Evolutionary conservation across 2,113 vertebrate genomes (phyloP).

Genomic region (Trogon surrucura): DNA sequence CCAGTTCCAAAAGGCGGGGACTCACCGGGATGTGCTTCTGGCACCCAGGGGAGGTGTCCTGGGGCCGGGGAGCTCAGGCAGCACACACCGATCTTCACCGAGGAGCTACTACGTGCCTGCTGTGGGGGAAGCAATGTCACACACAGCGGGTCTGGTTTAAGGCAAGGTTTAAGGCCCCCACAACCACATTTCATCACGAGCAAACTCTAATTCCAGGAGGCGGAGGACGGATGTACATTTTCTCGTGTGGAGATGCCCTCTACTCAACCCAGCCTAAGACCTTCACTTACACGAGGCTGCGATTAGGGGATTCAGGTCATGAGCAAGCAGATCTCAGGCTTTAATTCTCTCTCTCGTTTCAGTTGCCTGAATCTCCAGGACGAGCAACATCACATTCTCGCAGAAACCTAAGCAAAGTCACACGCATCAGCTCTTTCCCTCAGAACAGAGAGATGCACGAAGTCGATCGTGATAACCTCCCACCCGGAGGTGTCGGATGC

Average conservation of each 20-base stretch:
- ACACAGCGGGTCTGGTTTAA: not conserved
- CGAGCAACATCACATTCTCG: not conserved
- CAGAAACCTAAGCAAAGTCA: not conserved
- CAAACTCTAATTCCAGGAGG: not conserved
- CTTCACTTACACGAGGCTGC: not conserved
- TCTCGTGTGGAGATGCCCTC: slow-evolving; percentile 18
- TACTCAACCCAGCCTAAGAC: slow-evolving; percentile 33
- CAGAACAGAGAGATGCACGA: not conserved
- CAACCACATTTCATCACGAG: not conserved
- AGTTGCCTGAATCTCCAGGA: not conserved
- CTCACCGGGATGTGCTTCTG: not conserved
- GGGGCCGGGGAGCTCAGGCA: not conserved
- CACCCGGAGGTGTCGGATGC: accelerated
- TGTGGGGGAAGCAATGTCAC: not conserved
- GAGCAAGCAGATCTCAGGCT: slow-evolving; percentile 16
- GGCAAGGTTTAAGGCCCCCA: not conserved
- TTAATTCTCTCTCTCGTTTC: slow-evolving; percentile 23
- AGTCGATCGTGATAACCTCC: accelerated
- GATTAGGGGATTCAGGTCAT: slow-evolving; percentile 60
- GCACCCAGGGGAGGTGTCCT: not conserved
- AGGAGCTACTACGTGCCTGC: not conserved
- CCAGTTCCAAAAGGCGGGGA: not conserved
- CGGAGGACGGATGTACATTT: not conserved
- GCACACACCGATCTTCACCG: not conserved
- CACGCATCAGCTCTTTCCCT: not conserved